Base-by-base conservation (phyloP, 2,888 invertebrate species). In the Acleris laterana region DNA sequence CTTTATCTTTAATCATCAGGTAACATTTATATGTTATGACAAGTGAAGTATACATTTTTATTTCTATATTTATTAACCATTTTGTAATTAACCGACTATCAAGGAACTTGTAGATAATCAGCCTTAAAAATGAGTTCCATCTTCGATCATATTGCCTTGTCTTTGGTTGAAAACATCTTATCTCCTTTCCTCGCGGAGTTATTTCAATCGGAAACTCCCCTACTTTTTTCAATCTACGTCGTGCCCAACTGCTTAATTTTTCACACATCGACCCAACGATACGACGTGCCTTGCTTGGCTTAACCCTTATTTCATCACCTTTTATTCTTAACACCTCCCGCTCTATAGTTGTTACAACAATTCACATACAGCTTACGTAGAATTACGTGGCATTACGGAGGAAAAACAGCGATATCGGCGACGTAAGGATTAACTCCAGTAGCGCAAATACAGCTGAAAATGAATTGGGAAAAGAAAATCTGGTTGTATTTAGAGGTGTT, bases 51-150 rank as follows among this genome's bases (percentile, higher is more conserved):
- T 4, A 2, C 2, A 22, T 2, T 22, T 22, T 2, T 22, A 22
- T 51, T 60, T 25, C 44, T 44, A 60, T 51, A 53, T 11, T 53
- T 53, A 53, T 22, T 53, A 28, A 28, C 52, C 52, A 53, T 53
- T 32, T 53, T 38, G 16, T 53, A 53, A 53, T 53, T 28, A 53
- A 32, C 53, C 38, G 38, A 38, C 38, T 32, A 38, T 53, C 32
- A 53, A 53, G 16, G 11, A 53, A 53, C 28, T 53, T 53, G 32
- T 32, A 28, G 52, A n/a, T 53, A 53, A 32, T 28, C 52, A 53
- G 53, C 53, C 53, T 53, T 53, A 38, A 38, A 38, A 53, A 53
- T 53, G 38, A 53, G 38, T 53, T 53, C 53, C 32, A 38, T 53
- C 53, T 53, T 53, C 17, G 20, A 49, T 49, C 49, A 49, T 49